Conservation (phyloP, 1,140 invertebrate species). For the Batillaria attramentaria region DNA sequence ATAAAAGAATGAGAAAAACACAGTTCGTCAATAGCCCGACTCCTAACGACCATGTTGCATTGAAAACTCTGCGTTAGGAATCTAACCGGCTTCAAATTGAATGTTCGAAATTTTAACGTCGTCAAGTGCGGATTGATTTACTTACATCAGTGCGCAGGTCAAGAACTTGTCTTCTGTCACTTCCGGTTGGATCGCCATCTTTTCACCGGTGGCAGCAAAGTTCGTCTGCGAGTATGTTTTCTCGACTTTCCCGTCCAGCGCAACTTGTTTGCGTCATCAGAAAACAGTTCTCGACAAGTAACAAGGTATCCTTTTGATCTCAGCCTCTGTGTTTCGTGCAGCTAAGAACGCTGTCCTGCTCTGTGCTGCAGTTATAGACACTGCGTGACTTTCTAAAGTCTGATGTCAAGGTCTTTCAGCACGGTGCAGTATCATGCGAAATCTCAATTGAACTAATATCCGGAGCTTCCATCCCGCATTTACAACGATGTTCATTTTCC, state of each 20-base stretch:
- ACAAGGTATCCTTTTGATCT: constrained; percentile 35
- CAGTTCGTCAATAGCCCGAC: neutral
- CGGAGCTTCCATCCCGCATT: no score
- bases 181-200: constrained; percentile 9
- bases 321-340: neutral
- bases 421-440: no score
- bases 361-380: neutral
- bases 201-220: constrained; percentile 5
- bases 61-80: neutral
- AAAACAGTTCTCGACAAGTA: constrained; percentile 52
- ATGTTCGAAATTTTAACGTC: constrained; percentile 32
- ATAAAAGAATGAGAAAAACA: no score
- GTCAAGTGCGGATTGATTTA: constrained; percentile 57
- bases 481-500: no score
- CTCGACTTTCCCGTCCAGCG: constrained; percentile 50
- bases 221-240: constrained; percentile 54
- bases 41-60: neutral
- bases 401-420: constrained; percentile 4
- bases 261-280: constrained; percentile 36
- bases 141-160: constrained; percentile 15
- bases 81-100: neutral
- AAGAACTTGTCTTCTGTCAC: neutral
- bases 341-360: neutral
- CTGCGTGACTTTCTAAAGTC: neutral
- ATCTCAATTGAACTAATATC: no score